phyloP scores from a whole-genome alignment of 2,888 invertebrate species.

The Apocheima hispidaria region DNA sequence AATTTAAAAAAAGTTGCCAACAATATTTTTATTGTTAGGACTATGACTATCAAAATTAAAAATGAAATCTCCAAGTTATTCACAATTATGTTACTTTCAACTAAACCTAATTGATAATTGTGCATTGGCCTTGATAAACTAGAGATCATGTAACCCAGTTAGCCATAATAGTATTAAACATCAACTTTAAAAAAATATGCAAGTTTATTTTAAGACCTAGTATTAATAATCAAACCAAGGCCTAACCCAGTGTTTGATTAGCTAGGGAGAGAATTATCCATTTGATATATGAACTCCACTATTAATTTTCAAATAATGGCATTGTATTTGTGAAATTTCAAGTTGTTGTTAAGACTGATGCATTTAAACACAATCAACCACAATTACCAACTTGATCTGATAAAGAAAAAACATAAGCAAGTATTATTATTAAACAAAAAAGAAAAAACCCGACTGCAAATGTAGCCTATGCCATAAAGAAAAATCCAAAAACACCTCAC shows the following conservation, averaged over 20 bases:
- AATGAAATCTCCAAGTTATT: too few species aligned
- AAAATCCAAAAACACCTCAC: too few species aligned
- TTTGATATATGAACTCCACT: slow-evolving; percentile 37
- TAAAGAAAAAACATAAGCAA: slow-evolving; percentile 3
- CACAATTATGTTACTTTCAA: too few species aligned
- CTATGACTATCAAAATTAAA: too few species aligned
- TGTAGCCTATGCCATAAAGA: too few species aligned
- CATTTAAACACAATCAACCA: slow-evolving; percentile 61
- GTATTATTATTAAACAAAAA: too few species aligned
- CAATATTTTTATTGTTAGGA: too few species aligned
- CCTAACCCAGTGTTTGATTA: slow-evolving; percentile 50
- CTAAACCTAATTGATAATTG: too few species aligned
- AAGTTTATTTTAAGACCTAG: slow-evolving; percentile 28
- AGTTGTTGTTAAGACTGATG: slow-evolving; percentile 71
- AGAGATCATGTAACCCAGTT: background rate
- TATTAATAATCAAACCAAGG: slow-evolving; percentile 28
- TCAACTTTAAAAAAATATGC: slow-evolving; percentile 20
- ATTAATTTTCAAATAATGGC: slow-evolving; percentile 39
- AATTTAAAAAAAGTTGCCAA: slow-evolving; percentile 5
- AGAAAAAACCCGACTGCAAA: too few species aligned
- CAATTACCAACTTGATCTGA: slow-evolving; percentile 24
- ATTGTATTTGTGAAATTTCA: slow-evolving; percentile 39
- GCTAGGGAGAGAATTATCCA: slow-evolving; percentile 49
- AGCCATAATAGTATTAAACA: background rate
- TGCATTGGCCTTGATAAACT: background rate